A percentile compares a stretch with the other conserved stretches of the same genome.
These are phyloP conservation scores for Harpalus rubripes DNA, from an alignment of 2,888 invertebrate genomes.

Conservation along the genomic window DNA sequence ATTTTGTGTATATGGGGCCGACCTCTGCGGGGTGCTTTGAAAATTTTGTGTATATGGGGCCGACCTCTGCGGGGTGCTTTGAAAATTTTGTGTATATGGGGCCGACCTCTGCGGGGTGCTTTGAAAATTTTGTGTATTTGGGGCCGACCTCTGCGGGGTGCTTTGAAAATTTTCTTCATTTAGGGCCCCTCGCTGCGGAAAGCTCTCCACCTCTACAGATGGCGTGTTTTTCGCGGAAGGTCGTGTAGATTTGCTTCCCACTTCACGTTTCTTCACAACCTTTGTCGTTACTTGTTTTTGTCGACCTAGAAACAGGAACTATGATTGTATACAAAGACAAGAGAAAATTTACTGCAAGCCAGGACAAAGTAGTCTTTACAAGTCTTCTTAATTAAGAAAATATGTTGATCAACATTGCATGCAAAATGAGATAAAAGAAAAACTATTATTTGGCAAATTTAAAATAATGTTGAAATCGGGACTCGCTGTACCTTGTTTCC, in stretches of 20 bases:
- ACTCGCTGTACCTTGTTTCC: conserved; percentile 58
- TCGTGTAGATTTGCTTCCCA: conserved; percentile 58
- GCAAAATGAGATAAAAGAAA: conserved; percentile 41
- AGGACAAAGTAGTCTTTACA: conserved; percentile 39
- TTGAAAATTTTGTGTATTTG: too few relatives aligned
- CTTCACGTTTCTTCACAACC: conserved; percentile 61
- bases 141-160: too few relatives aligned
- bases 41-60: too few relatives aligned
- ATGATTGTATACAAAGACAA: conserved; percentile 59
- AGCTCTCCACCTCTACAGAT: too few relatives aligned
- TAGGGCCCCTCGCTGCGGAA: too few relatives aligned
- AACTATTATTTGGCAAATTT: conserved; percentile 48
- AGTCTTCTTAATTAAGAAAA: conserved; percentile 50
- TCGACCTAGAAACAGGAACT: conserved; percentile 64
- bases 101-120: too few relatives aligned
- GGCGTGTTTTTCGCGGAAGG: conserved; percentile 61
- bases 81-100: too few relatives aligned
- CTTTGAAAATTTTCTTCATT: too few relatives aligned
- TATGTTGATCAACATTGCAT: conserved; percentile 28
- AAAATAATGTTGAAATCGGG: conserved; percentile 62
- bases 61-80: too few relatives aligned
- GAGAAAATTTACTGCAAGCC: conserved; percentile 48
- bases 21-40: too few relatives aligned
- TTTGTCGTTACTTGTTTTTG: conserved; percentile 54
- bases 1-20: too few relatives aligned